Evolutionary conservation across 2,797 vertebrate genomes (phyloP), one percentile per base, ranked within the genome.

Genomic region (Sebastiscus albofasciatus): DNA sequence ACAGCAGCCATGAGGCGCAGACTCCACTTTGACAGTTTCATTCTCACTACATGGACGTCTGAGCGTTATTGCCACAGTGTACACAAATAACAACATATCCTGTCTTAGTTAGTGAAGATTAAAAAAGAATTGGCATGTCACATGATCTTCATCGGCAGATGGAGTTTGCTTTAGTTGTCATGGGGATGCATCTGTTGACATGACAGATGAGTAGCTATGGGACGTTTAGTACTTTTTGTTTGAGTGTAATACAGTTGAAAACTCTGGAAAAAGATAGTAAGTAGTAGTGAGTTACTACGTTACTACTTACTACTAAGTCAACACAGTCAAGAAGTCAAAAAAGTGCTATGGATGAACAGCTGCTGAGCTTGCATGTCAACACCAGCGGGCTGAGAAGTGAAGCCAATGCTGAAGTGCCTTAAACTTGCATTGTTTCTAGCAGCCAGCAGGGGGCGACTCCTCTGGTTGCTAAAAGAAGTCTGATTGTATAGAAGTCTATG

Each of bases 1-100:
- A 84, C 87, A 90, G 84, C 84, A 80, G 88, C 88, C 82, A 88
- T 4, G 67, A 84, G 80, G 79, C 42, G n/a, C 80, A 77, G 55
- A 39, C 62, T 27, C 61, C 56, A 39, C 69, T 66, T 49, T 80
- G 75, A 83, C 77, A 79, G 34, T 79, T 80, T 77, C 33, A 74
- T 71, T 74, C 72, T 82, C 18, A 8, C 70, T 42, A 18, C 66
- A 70, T 34, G 29, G 56, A 81, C 20, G 16, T 54, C 49, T 73
- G 69, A 58, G 31, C 49, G 54, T 79, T 62, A 67, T 24, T 68
- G 64, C 36, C 34, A 65, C 67, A 1, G 42, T 75, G 46, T 55
- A 27, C 22, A 67, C 62, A 82, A 49, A 80, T 4, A 62, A 18
- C 20, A 64, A 39, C 18, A 55, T 24, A 49, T 67, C 27, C n/a